Conservation (phyloP, 2,797 vertebrate genomes). For the Steatocranus sp. region DNA sequence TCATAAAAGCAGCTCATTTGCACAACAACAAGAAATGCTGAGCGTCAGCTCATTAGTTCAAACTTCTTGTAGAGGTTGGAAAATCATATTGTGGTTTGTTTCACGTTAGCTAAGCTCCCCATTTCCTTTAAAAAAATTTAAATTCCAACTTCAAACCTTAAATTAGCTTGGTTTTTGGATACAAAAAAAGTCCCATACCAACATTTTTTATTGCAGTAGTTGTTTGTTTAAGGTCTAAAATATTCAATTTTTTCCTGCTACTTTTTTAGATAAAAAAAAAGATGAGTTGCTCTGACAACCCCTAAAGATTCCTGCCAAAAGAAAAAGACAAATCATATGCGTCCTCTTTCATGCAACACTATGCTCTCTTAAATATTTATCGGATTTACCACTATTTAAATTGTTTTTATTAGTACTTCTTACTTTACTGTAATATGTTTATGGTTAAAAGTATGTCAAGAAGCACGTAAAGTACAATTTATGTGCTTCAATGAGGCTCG, state of each 20-base stretch:
- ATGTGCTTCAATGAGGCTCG: neutral
- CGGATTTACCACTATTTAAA: neutral
- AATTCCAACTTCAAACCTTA: neutral
- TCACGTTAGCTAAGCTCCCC: neutral
- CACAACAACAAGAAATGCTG: neutral
- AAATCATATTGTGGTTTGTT: neutral
- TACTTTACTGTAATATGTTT: neutral
- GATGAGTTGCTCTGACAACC: neutral
- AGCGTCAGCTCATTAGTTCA: neutral
- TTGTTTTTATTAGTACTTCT: neutral
- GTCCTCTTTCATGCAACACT: neutral
- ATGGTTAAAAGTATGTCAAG: neutral
- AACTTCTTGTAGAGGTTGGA: neutral
- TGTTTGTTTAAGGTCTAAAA: neutral
- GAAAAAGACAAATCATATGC: neutral
- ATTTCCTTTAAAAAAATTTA: accelerated
- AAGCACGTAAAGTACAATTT: neutral
- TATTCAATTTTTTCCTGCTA: neutral
- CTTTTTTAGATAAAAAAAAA: neutral
- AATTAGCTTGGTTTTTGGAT: neutral
- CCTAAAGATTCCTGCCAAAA: neutral
- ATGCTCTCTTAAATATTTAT: neutral
- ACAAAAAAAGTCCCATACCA: neutral
- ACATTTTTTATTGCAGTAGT: neutral
- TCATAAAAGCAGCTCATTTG: neutral